These are phyloP conservation scores for Drosophila affinis DNA, from an alignment of 2,888 invertebrate species.

Conservation along the genomic window DNA sequence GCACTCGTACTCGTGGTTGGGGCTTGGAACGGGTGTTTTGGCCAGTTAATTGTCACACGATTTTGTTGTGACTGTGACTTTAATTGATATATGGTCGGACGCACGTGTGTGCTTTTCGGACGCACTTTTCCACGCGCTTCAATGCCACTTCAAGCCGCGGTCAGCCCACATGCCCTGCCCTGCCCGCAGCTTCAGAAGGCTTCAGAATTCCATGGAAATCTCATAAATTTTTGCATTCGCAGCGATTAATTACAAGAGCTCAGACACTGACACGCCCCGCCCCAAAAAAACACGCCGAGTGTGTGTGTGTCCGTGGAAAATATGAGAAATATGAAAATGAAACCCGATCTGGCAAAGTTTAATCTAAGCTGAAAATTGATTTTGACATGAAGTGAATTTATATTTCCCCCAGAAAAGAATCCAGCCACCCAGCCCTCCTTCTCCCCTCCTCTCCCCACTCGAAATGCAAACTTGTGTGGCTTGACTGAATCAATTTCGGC, in stretches of 20 bases:
- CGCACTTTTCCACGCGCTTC: slow-evolving; percentile 55
- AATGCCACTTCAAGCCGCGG: slow-evolving; percentile 50
- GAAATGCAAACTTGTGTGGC: slow-evolving; percentile 38
- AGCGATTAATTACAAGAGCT: slow-evolving; percentile 72
- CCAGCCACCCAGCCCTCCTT: not conserved
- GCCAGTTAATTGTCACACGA: slow-evolving; percentile 70
- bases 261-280: slow-evolving; percentile 57
- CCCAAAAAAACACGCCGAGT: slow-evolving; percentile 40
- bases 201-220: slow-evolving; percentile 71
- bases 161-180: slow-evolving; percentile 43
- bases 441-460: not conserved
- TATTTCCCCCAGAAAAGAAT: slow-evolving; percentile 38
- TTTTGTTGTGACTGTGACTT: slow-evolving; percentile 72
- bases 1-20: too few relatives aligned
- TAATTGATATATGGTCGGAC: slow-evolving; percentile 72
- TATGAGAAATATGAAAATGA: slow-evolving; percentile 55
- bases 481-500: slow-evolving; percentile 39
- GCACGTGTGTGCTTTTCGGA: slow-evolving; percentile 56
- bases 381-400: slow-evolving; percentile 52
- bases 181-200: slow-evolving; percentile 20
- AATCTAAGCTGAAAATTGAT: slow-evolving; percentile 43
- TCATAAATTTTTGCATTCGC: slow-evolving; percentile 69
- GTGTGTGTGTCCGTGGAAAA: slow-evolving; percentile 20
- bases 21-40: slow-evolving; percentile 25
- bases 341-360: slow-evolving; percentile 36